Evolutionary conservation across 2,888 invertebrate genomes (phyloP).

Genomic region (Drosophila mettleri): DNA sequence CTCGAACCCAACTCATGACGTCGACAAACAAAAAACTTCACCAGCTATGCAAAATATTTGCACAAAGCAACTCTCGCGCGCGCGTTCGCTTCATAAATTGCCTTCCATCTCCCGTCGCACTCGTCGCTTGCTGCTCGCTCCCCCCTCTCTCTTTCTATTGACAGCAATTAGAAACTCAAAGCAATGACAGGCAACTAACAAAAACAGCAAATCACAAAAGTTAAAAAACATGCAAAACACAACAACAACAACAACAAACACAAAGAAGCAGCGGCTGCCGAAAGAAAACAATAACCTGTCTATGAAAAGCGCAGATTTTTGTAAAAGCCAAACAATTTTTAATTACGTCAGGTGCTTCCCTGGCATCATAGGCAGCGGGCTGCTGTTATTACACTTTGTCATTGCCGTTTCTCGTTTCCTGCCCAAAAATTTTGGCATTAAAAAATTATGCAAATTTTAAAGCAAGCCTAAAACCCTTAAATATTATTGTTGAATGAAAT

Average conservation of each 20-base stretch:
- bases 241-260: conserved; percentile 8
- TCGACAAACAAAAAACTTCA: conserved; percentile 71
- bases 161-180: conserved; percentile 81
- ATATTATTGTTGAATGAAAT: not conserved
- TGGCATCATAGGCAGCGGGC: not conserved
- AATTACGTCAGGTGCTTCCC: conserved; percentile 63
- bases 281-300: conserved; percentile 38
- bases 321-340: conserved; percentile 72
- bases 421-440: not conserved
- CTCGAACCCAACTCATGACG: conserved; percentile 42
- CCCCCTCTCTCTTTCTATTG: conserved; percentile 53
- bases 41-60: conserved; percentile 78
- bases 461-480: not conserved
- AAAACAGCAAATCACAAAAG: conserved; percentile 56
- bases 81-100: conserved; percentile 57
- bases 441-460: not conserved
- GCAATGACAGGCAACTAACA: conserved; percentile 67
- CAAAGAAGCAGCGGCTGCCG: not conserved
- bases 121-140: not conserved
- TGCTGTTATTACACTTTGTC: conserved; percentile 9
- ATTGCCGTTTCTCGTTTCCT: conserved; percentile 6
- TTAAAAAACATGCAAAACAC: conserved; percentile 29
- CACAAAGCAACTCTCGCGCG: conserved; percentile 59
- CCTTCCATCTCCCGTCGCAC: conserved; percentile 5
- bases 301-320: conserved; percentile 50